Evolutionary conservation across 2,113 vertebrate genomes (phyloP).

Genomic region (Podocnemis expansa): DNA sequence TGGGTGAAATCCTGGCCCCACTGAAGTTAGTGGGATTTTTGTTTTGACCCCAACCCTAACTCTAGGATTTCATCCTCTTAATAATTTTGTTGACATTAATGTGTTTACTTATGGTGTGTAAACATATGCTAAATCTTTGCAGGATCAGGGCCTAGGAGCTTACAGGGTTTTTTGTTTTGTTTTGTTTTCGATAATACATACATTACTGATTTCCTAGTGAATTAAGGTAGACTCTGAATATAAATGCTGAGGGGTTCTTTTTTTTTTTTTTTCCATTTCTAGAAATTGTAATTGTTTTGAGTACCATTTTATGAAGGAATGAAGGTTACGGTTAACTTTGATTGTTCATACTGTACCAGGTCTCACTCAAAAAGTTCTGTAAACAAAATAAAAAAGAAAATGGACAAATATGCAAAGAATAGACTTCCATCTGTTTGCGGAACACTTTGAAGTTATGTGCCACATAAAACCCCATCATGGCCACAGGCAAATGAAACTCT

Average conservation of each 20-base stretch:
- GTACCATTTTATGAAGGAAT: background rate
- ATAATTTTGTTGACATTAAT: background rate
- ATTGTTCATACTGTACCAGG: fast-evolving
- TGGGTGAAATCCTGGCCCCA: background rate
- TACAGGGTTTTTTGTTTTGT: background rate
- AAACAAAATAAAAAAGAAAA: background rate
- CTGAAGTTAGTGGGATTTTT: background rate
- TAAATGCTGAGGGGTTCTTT: background rate
- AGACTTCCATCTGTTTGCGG: background rate
- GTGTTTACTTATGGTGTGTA: background rate
- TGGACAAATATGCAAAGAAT: background rate
- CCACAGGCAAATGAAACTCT: fast-evolving
- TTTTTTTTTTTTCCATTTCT: background rate
- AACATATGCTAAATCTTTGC: background rate
- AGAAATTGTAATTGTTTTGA: background rate
- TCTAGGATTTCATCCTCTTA: background rate
- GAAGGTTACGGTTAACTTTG: background rate
- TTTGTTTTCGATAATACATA: background rate
- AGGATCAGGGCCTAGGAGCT: background rate
- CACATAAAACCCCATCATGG: fast-evolving
- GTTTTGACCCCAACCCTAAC: background rate
- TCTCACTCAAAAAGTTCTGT: fast-evolving
- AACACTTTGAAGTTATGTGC: fast-evolving
- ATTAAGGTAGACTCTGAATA: background rate
- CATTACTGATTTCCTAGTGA: background rate